Evolutionary conservation across 2,888 invertebrate genomes (phyloP).

Genomic region (Trissonchulus latispiculum): DNA sequence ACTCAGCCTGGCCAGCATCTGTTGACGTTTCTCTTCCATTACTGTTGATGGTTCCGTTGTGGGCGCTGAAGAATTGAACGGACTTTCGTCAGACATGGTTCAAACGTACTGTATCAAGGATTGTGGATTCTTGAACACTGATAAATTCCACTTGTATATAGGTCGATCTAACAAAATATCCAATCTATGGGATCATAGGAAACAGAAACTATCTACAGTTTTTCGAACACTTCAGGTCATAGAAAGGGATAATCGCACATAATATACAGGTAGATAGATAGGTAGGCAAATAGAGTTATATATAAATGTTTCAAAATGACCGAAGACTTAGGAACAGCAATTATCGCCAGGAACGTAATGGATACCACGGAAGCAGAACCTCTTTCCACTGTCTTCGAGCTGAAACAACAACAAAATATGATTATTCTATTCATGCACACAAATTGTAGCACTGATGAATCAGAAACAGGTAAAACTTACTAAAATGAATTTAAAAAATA

Average conservation of each 20-base stretch:
- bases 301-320: neutral
- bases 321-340: neutral
- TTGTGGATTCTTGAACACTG: too few species aligned
- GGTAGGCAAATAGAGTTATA: too few species aligned
- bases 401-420: neutral
- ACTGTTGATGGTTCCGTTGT: neutral
- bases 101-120: neutral
- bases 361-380: slow-evolving; percentile 31
- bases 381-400: neutral
- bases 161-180: too few species aligned
- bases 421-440: neutral
- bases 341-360: slow-evolving; percentile 35
- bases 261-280: too few species aligned
- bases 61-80: neutral
- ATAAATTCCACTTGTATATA: too few species aligned
- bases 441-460: neutral
- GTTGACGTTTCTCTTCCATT: neutral
- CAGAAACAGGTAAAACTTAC: neutral
- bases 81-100: neutral
- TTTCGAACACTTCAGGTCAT: too few species aligned
- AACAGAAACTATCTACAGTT: too few species aligned
- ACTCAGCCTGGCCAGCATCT: slow-evolving; percentile 36
- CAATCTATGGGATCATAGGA: too few species aligned
- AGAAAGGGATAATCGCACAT: too few species aligned
- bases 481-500: neutral